Evolutionary conservation across 2,888 invertebrate species (phyloP).

Genomic region (Agrotis ipsilon): DNA sequence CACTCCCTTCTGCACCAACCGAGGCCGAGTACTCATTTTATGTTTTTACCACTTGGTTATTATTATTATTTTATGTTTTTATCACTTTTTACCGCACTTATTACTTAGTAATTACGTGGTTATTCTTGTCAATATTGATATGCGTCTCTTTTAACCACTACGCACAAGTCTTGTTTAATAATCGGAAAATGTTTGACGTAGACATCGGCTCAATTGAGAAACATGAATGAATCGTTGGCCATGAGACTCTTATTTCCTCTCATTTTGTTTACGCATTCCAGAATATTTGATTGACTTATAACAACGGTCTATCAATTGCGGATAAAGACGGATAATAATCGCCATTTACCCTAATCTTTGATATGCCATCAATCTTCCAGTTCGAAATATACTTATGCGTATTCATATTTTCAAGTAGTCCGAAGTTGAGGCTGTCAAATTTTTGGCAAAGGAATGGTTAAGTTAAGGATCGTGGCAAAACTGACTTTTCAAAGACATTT

Average conservation of each 20-base stretch:
- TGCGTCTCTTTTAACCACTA: not conserved
- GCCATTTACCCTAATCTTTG: conserved; percentile 25
- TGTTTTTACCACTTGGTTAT: too few relatives aligned
- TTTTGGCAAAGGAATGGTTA: not conserved
- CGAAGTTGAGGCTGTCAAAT: not conserved
- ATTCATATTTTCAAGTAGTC: conserved; percentile 3
- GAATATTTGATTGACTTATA: conserved; percentile 27
- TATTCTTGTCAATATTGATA: not conserved
- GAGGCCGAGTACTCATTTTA: too few relatives aligned
- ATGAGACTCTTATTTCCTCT: conserved; percentile 1
- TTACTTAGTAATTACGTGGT: not conserved
- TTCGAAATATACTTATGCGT: conserved; percentile 17
- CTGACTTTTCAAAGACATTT: too few relatives aligned
- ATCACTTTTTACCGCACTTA: not conserved
- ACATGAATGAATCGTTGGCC: not conserved
- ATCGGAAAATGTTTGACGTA: not conserved
- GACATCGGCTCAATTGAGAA: not conserved
- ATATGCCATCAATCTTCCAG: conserved; percentile 26
- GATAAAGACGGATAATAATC: conserved; percentile 9
- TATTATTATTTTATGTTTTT: too few relatives aligned
- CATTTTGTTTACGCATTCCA: conserved; percentile 18
- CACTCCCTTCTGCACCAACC: too few relatives aligned
- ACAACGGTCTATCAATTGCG: conserved; percentile 12
- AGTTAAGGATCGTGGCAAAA: too few relatives aligned
- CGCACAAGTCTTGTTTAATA: not conserved